These are phyloP conservation scores for Strigops habroptila DNA, from an alignment of 2,113 vertebrate species.

Conservation along the genomic window DNA sequence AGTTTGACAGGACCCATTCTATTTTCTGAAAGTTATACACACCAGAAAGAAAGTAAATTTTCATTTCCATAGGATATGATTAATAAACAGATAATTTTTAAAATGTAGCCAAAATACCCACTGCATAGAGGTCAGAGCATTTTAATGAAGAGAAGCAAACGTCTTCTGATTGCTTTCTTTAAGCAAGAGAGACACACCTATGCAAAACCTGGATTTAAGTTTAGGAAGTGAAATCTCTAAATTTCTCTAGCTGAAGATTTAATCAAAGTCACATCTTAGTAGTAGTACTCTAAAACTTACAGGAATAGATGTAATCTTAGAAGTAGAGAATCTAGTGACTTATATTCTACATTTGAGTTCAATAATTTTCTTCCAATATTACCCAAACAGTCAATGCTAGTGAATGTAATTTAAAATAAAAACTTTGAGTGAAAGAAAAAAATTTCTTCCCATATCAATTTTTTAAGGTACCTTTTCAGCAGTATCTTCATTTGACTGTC, in stretches of 20 bases:
- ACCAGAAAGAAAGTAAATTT: not conserved
- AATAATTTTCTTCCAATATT: not conserved
- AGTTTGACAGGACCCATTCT: not conserved
- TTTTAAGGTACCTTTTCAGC: not conserved
- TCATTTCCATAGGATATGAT: not conserved
- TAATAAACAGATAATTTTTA: not conserved
- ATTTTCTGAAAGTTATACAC: not conserved
- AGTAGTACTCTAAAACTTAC: not conserved
- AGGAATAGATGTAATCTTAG: not conserved
- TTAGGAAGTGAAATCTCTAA: not conserved
- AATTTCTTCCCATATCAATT: not conserved
- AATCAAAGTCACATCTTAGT: not conserved
- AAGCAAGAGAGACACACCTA: not conserved
- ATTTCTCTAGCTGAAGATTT: not conserved
- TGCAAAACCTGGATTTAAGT: not conserved
- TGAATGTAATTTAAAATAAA: not conserved
- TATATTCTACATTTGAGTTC: not conserved
- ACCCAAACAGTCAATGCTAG: not conserved
- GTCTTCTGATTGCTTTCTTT: not conserved
- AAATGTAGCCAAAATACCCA: not conserved
- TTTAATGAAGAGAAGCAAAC: not conserved
- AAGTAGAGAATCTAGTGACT: not conserved
- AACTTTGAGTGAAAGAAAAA: not conserved
- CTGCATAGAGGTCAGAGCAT: not conserved
- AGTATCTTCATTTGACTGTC: not conserved